Conservation (phyloP, 2,888 invertebrate genomes). For the Timema cristinae region DNA sequence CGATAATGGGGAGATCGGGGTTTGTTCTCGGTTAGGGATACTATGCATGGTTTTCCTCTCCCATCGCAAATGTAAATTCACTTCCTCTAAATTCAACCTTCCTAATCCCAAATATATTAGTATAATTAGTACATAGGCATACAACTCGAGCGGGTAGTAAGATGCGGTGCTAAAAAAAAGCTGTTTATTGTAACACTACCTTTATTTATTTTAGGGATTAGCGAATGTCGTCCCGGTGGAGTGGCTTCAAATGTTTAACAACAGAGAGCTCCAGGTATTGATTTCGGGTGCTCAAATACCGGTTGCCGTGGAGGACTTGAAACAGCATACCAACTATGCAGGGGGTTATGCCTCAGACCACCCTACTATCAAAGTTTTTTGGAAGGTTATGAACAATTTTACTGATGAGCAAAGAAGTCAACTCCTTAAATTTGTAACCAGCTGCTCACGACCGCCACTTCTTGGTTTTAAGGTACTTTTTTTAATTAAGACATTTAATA, state of each 20-base stretch:
- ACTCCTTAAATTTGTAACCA: conserved; percentile 95
- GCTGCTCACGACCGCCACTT: conserved; percentile 94
- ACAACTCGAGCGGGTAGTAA: too few species aligned
- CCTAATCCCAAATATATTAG: too few species aligned
- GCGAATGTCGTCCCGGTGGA: conserved; percentile 86
- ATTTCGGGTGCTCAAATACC: conserved; percentile 94
- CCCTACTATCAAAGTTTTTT: conserved; percentile 81
- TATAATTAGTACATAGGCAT: too few species aligned
- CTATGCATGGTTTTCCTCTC: too few species aligned
- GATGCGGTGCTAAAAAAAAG: too few species aligned
- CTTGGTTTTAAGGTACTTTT: conserved; percentile 85
- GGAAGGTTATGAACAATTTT: conserved; percentile 82
- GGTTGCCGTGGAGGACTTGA: conserved; percentile 87
- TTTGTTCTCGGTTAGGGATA: too few species aligned
- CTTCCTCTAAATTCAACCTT: too few species aligned
- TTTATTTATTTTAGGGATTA: conserved; percentile 59
- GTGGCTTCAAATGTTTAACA: conserved; percentile 93
- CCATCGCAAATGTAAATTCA: too few species aligned
- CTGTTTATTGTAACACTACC: too few species aligned
- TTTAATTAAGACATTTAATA: neutral
- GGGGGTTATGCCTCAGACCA: conserved; percentile 81
- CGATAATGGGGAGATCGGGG: too few species aligned
- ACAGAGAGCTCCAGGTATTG: conserved; percentile 92
- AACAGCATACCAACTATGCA: conserved; percentile 81
- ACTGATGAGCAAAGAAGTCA: conserved; percentile 79